These are phyloP conservation scores for Gortyna flavago DNA, from an alignment of 2,888 invertebrate species.

Conservation along the genomic window DNA sequence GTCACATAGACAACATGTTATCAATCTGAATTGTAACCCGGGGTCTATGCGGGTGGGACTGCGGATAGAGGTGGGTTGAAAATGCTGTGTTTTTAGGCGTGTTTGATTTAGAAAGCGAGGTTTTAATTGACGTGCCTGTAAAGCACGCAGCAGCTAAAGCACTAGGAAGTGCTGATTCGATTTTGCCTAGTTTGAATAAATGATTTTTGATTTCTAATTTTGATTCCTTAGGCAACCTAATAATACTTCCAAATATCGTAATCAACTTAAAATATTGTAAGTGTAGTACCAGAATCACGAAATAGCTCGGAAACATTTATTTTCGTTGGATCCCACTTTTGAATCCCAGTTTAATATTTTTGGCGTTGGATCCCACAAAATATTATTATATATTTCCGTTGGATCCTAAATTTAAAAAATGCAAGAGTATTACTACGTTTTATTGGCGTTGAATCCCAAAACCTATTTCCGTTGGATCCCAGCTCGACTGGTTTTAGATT, in stretches of 20 bases:
- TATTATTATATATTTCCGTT: no score
- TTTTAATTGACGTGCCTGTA: not conserved
- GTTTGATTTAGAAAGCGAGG: not conserved
- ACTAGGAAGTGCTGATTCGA: no score
- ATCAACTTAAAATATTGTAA: not conserved
- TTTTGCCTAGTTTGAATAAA: no score
- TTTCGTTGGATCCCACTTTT: no score
- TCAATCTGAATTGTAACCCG: slow-evolving; percentile 53
- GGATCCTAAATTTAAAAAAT: no score
- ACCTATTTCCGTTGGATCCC: no score
- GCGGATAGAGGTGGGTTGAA: slow-evolving; percentile 18
- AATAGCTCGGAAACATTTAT: no score
- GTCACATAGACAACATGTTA: slow-evolving; percentile 42
- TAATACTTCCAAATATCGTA: not conserved
- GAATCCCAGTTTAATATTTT: no score
- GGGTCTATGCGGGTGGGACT: slow-evolving; percentile 40
- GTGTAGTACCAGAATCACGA: not conserved
- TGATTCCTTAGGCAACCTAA: not conserved
- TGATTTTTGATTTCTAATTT: not conserved
- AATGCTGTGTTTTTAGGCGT: slow-evolving; percentile 1
- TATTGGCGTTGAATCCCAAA: no score
- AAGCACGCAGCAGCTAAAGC: no score
- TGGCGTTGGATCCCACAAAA: no score
- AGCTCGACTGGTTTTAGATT: not conserved
- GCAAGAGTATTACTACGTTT: no score